A percentile compares a stretch with the other conserved stretches of the same genome.
These are phyloP conservation scores for Cerceris ruficornis DNA, from an alignment of 2,888 invertebrate species.

Conservation along the genomic window DNA sequence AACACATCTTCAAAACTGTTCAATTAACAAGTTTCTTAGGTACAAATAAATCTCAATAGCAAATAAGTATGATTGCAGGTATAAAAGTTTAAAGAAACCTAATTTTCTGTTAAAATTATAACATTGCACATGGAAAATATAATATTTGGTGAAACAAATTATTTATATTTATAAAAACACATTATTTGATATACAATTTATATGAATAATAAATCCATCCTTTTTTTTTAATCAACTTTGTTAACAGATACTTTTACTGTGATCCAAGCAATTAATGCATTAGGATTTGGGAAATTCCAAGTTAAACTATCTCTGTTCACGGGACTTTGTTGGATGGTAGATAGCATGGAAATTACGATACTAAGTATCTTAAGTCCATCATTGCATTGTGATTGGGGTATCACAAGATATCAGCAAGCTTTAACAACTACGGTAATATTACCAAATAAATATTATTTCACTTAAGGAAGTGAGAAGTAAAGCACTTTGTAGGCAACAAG, in stretches of 20 bases:
- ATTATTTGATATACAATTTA: too few species aligned
- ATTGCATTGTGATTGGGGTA: conserved; percentile 96
- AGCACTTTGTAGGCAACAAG: too few species aligned
- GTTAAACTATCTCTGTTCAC: conserved; percentile 92
- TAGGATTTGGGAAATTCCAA: conserved; percentile 95
- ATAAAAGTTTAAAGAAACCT: too few species aligned
- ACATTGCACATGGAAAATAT: too few species aligned
- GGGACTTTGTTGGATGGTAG: conserved; percentile 97
- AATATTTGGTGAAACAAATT: too few species aligned
- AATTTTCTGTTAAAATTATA: too few species aligned
- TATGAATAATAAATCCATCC: too few species aligned
- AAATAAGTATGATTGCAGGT: background rate
- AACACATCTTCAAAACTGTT: background rate
- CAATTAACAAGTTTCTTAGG: background rate
- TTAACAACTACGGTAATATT: conserved; percentile 91
- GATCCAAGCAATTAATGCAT: conserved; percentile 92
- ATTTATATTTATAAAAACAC: too few species aligned
- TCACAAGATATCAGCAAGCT: conserved; percentile 95
- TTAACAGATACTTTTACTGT: conserved; percentile 91
- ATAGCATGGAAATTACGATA: conserved; percentile 99
- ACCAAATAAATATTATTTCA: background rate
- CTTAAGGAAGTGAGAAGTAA: too few species aligned
- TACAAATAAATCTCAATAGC: background rate
- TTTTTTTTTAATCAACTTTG: conserved; percentile 1
- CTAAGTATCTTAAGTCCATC: conserved; percentile 96